These are phyloP conservation scores for Microtus montanus DNA, from an alignment of 2,113 vertebrate genomes.

Conservation along the genomic window DNA sequence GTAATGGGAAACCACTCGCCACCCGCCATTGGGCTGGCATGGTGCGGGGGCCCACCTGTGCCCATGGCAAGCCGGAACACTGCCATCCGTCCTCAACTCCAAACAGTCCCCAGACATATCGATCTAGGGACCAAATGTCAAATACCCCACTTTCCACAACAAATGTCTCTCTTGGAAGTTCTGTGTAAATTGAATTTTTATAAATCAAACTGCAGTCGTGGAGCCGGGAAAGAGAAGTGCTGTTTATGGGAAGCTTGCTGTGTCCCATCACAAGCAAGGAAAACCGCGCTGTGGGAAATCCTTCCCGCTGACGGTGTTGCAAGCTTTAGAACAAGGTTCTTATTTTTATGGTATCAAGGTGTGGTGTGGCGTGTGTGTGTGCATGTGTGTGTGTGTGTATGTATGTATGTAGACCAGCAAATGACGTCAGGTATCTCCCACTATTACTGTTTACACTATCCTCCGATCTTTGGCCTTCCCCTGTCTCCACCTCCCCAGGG, in stretches of 20 bases:
- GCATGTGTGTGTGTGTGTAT: neutral
- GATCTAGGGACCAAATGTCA: conserved; percentile 53
- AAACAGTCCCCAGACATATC: neutral
- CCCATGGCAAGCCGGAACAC: fast-evolving
- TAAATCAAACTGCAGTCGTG: conserved; percentile 58
- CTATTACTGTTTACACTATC: neutral
- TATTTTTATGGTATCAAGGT: neutral
- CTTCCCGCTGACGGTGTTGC: neutral
- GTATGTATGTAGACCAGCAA: no score
- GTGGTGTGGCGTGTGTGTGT: neutral
- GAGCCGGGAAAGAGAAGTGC: neutral
- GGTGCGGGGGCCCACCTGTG: fast-evolving
- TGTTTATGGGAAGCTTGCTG: conserved; percentile 14
- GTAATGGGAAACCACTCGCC: neutral
- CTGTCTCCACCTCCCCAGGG: neutral
- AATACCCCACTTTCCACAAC: conserved; percentile 43
- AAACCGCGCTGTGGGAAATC: fast-evolving
- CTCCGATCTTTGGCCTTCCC: neutral
- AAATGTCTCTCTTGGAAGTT: conserved; percentile 65
- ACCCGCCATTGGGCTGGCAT: neutral
- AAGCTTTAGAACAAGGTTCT: neutral
- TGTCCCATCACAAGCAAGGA: neutral
- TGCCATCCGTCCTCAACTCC: neutral
- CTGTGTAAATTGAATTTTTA: conserved; percentile 71
- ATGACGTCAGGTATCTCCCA: neutral